Base-by-base conservation (phyloP, 2,888 invertebrate species). In the Atrina japonica region DNA sequence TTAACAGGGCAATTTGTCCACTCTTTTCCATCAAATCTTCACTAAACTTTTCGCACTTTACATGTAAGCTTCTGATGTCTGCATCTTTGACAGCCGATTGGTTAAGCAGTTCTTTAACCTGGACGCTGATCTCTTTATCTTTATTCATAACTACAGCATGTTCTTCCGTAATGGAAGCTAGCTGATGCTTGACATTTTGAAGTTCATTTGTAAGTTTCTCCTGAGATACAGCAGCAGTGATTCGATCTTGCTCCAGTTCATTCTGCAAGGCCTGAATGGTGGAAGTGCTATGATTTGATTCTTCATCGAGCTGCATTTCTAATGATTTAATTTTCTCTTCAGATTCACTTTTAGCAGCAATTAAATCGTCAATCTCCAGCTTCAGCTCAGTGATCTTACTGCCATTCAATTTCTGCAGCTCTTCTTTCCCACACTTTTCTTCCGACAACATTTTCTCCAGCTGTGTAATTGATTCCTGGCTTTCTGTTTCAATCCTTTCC, bases 361-460 rank as follows among this genome's bases (percentile, higher is more conserved):
- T 68, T 23, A 71, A 47, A 18, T 60, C 60, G 2, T 49, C 55
- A 49, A 80, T 65, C 29, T 78, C 70, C n/a, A 58, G 53, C 40
- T 64, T 66, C 21, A 43, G 27, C 27, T 68, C 35, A 43, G 16
- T 21, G 6, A 23, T 59, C 23, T n/a, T 16, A 45, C 7, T 11
- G 18, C 9, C 25, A 9, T 18, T 18, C 21, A 27, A 59, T 29
- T 45, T 45, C 9, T 59, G 43, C 27, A 59, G 25, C 14, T 40
- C 43, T 43, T 59, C 59, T 21, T 16, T 35, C 43, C 47, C 16
- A 41, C 45, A 43, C 30, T 58, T 58, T 14, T 66, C 56, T 3
- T 61, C 61, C 2, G 59, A 59, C 3, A 41, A 23, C 40, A 35
- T 40, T 29, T 43, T 59, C 18, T 59, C 59, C 35, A 41, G 11